Conservation (phyloP, 2,113 vertebrate genomes). For the Marcusenius ussheri region DNA sequence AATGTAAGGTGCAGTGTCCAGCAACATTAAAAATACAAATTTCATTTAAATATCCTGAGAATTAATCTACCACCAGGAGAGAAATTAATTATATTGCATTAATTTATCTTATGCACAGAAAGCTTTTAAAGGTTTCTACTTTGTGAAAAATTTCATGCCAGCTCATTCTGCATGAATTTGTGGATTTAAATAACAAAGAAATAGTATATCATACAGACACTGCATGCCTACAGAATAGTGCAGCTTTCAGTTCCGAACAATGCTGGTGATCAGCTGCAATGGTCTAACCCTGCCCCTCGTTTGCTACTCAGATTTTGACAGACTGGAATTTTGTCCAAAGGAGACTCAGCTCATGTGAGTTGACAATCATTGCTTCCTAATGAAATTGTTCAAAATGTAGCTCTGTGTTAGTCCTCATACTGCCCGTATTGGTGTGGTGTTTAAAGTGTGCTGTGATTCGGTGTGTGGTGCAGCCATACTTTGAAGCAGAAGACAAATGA, state of each 20-base stretch:
- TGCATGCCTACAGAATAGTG: background rate
- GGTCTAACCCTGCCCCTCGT: background rate
- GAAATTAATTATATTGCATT: background rate
- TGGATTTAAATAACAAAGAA: background rate
- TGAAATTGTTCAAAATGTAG: background rate
- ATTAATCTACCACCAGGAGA: background rate
- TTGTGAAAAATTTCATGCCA: background rate
- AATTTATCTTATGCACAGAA: background rate
- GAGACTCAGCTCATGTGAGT: slow-evolving; percentile 87
- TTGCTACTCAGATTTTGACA: slow-evolving; percentile 75
- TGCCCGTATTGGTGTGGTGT: background rate
- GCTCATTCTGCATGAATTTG: background rate
- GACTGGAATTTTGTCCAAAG: slow-evolving; percentile 89
- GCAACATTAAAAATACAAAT: background rate
- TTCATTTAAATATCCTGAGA: background rate
- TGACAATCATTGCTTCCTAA: background rate
- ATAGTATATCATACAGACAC: background rate
- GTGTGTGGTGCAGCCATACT: background rate
- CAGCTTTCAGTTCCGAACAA: background rate
- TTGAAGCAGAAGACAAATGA: background rate
- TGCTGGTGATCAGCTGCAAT: background rate
- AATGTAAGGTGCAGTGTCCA: background rate
- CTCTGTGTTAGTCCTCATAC: background rate
- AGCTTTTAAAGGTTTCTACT: background rate
- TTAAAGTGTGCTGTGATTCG: background rate